A percentile compares a stretch with the other conserved stretches of the same genome.
Conservation (phyloP, 1,140 invertebrate genomes). For the Daktulosphaira vitifoliae region DNA sequence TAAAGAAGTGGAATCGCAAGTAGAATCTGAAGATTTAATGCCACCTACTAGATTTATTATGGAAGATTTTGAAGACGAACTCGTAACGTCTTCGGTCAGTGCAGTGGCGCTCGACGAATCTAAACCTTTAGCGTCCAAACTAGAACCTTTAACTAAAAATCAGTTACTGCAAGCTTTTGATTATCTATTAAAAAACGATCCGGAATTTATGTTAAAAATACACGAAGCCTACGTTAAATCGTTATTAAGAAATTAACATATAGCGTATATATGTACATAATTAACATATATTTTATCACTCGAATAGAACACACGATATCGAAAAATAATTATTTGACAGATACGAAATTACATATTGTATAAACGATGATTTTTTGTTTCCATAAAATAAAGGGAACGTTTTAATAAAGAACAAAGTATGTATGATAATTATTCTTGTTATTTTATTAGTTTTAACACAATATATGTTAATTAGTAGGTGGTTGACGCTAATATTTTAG, state of each 20-base stretch:
- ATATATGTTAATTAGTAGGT: too few relatives aligned
- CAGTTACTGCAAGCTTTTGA: constrained; percentile 80
- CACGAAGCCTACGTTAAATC: constrained; percentile 85
- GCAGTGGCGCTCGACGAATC: constrained; percentile 9
- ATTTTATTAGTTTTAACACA: too few relatives aligned
- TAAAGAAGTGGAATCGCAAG: constrained; percentile 1
- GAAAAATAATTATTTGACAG: too few relatives aligned
- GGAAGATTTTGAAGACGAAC: constrained; percentile 26
- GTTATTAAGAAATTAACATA: constrained; percentile 40
- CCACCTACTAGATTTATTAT: constrained; percentile 15
- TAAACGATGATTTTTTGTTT: too few relatives aligned
- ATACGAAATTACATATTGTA: too few relatives aligned
- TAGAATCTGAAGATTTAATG: constrained; percentile 23
- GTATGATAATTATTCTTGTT: too few relatives aligned
- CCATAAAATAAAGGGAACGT: too few relatives aligned
- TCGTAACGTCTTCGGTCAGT: constrained; percentile 25
- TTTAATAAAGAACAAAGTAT: too few relatives aligned
- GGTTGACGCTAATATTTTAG: too few relatives aligned
- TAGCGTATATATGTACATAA: too few relatives aligned
- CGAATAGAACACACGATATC: too few relatives aligned
- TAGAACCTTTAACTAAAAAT: constrained; percentile 69
- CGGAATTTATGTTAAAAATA: constrained; percentile 74
- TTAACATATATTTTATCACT: too few relatives aligned
- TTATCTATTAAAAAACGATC: constrained; percentile 76
- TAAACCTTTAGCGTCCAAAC: constrained; percentile 11